Conservation (phyloP, 64 coral and sea anemone species). For the Dendronephthya gigantea region DNA sequence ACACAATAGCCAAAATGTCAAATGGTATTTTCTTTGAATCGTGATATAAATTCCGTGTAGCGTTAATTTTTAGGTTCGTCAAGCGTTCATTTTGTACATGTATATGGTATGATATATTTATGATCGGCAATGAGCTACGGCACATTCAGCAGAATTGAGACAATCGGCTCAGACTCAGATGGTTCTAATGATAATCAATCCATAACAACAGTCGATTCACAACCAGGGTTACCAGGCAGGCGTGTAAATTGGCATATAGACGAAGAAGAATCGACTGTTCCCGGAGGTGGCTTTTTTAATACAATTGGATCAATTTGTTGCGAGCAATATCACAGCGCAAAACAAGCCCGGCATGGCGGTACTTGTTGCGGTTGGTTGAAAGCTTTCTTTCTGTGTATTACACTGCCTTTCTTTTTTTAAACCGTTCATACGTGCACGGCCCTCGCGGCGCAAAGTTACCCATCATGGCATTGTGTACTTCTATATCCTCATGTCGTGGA, state of each 20-base stretch:
- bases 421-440: background rate
- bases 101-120: too few relatives aligned
- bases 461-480: background rate
- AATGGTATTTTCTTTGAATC: too few relatives aligned
- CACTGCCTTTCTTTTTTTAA: background rate
- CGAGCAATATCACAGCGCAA: background rate
- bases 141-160: background rate
- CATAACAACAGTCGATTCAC: background rate
- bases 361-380: background rate
- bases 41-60: too few relatives aligned
- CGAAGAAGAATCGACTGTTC: background rate
- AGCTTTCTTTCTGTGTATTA: background rate
- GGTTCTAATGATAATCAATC: background rate
- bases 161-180: background rate
- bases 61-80: too few relatives aligned
- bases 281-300: background rate
- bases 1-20: too few relatives aligned
- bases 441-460: background rate
- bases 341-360: background rate
- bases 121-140: background rate
- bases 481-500: background rate
- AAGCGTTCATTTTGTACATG: too few relatives aligned
- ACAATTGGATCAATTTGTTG: background rate
- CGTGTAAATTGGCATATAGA: background rate
- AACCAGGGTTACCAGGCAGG: background rate